Evolutionary conservation across 2,113 vertebrate species (phyloP), one percentile per base, ranked within the genome.

Genomic region (Acanthisitta chloris): DNA sequence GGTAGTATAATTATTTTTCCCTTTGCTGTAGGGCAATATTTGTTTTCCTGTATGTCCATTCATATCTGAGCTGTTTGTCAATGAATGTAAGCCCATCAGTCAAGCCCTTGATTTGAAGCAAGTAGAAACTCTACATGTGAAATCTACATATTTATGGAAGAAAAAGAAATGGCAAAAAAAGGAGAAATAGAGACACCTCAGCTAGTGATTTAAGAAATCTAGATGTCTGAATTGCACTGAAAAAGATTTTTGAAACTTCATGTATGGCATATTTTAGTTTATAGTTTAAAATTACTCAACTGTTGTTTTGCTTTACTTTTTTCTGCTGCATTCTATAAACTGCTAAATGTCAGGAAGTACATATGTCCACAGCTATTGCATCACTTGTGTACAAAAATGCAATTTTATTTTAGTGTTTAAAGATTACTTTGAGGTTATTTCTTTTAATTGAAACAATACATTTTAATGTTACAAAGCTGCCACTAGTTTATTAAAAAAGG

Each of bases 371-470:
- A 81, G n/a, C n/a, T 92, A 80, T 65, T 80, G 49, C 51, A 83
- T 54, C 21, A 55, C 12, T 94, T 80, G 26, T 34, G 54, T 89
- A 77, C 92, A 77, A 92, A 97, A 97, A 91, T 49, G 76, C 33
- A 89, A 79, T 97, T 95, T 97, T 82, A 93, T 86, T 25, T 92
- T 95, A 85, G 76, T 90, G 95, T 81, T 95, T 96, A 96, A 95
- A 95, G 81, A 97, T 92, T 91, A 83, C 33, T 81, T 81, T 82
- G 67, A 84, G 80, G 70, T 90, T 88, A 79, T 91, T 95, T 92
- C 77, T 95, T 97, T 96, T 97, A 97, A 98, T 97, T 79, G 71
- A 94, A 98, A 96, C 83, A 92, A 96, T 97, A 92, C 18, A 87
- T 97, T 97, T 97, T 92, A 97, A 91, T 91, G 82, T 94, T 94